Base-by-base conservation (phyloP, 2,797 vertebrate species). In the Danio kyathit region DNA sequence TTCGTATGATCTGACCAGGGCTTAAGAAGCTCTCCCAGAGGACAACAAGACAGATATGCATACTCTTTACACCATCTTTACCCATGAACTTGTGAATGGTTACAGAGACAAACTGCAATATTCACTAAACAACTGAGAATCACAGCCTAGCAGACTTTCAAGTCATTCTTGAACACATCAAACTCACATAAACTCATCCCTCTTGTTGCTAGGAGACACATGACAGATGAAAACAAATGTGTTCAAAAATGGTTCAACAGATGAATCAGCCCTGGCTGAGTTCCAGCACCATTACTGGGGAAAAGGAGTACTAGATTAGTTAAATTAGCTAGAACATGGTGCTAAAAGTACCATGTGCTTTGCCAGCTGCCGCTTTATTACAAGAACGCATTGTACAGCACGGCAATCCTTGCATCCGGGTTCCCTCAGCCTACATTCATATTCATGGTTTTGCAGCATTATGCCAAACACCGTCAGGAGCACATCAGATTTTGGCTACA, bases 401-500 rank as follows among this genome's bases (percentile, higher is more conserved):
- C 41, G 49, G 14, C 5, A 6, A n/a, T 71, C 67, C 67, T 49
- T 44, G 38, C 49, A 11, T 49, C 59, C 7, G 7, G 16, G 17
- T 14, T 51, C 44, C n/a, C 9, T 82, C 46, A 60, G 13, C n/a
- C 61, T 67, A 12, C 19, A 16, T 64, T 70, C 46, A 54, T 69
- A 66, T 19, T 76, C 52, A 61, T 7, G 40, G 66, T 76, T 69
- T 78, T 19, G 72, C 52, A 60, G 29, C 21, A 71, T 61, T 5
- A 77, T 63, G 6, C 4, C 13, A 67, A 82, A 81, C 80, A 51
- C 82, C 76, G 40, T 91, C 87, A 81, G 46, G 85, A 69, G 16
- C 85, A 81, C 54, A 87, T 89, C 81, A 85, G 79, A 89, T 88
- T 66, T 40, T 48, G 77, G 66, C 80, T 80, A 78, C 21, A 71